A percentile compares a stretch with the other conserved stretches of the same genome.
These are phyloP conservation scores for Gymnoscelis rufifasciata DNA, from an alignment of 2,888 invertebrate species.

Conservation along the genomic window DNA sequence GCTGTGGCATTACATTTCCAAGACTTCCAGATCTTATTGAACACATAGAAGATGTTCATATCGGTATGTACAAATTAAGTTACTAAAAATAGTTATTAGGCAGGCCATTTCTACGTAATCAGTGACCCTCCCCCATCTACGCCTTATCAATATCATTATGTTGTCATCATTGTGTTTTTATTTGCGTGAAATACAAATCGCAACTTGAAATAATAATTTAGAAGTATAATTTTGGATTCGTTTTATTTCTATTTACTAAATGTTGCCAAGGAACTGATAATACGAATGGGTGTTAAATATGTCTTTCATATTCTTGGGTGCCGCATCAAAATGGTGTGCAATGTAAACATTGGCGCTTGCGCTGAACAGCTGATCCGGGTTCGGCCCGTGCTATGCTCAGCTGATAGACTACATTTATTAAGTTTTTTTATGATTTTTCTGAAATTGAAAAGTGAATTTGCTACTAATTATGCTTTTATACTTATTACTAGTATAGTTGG, in stretches of 20 bases:
- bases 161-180: slow-evolving; percentile 65
- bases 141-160: slow-evolving; percentile 67
- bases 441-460: too few relatives aligned
- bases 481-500: too few relatives aligned
- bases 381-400: neutral
- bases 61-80: slow-evolving; percentile 81
- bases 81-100: slow-evolving; percentile 11
- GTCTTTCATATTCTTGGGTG: slow-evolving; percentile 6
- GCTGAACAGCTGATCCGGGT: slow-evolving; percentile 34
- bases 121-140: slow-evolving; percentile 57
- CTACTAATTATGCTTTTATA: too few relatives aligned
- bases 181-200: slow-evolving; percentile 45
- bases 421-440: neutral
- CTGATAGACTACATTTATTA: neutral
- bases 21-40: slow-evolving; percentile 89
- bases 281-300: neutral
- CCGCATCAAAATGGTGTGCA: slow-evolving; percentile 9
- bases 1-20: slow-evolving; percentile 91
- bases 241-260: slow-evolving; percentile 21
- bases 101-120: slow-evolving; percentile 39
- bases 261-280: slow-evolving; percentile 18
- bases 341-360: slow-evolving; percentile 23
- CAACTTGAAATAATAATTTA: slow-evolving; percentile 16
- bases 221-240: slow-evolving; percentile 20
- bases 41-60: slow-evolving; percentile 92